Evolutionary conservation across 2,888 invertebrate genomes (phyloP).

Genomic region (Volucella zonaria): DNA sequence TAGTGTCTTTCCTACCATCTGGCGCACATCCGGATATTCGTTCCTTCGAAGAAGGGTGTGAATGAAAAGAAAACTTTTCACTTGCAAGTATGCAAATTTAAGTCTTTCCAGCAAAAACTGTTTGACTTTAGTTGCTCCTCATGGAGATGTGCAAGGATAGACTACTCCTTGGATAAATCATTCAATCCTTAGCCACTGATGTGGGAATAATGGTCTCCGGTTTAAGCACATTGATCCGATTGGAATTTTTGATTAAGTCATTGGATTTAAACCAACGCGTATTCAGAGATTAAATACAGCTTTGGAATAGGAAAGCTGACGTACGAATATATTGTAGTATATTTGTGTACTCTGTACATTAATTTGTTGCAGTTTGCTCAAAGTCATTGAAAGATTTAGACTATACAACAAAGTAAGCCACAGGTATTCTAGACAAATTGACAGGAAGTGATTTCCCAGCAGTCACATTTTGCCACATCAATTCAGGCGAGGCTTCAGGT

Average conservation of each 20-base stretch:
- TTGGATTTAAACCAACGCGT: background rate
- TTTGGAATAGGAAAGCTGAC: background rate
- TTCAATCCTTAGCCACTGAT: slow-evolving; percentile 33
- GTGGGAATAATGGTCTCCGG: slow-evolving; percentile 34
- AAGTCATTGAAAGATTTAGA: background rate
- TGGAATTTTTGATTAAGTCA: slow-evolving; percentile 41
- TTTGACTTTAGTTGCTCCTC: slow-evolving; percentile 1
- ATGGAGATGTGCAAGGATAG: slow-evolving; percentile 38
- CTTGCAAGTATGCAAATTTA: slow-evolving; percentile 55
- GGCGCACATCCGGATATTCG: background rate
- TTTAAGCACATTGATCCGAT: slow-evolving; percentile 37
- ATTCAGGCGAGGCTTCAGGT: background rate
- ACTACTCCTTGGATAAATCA: slow-evolving; percentile 18
- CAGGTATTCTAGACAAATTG: background rate
- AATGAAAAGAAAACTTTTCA: slow-evolving; percentile 16
- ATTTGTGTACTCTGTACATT: background rate
- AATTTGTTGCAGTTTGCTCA: background rate
- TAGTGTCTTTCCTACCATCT: slow-evolving; percentile 25
- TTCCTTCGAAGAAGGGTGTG: slow-evolving; percentile 2
- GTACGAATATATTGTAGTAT: background rate
- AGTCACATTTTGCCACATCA: background rate
- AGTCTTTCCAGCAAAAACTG: slow-evolving; percentile 5
- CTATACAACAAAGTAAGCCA: background rate
- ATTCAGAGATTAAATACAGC: background rate
- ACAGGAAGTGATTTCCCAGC: background rate